A percentile compares a stretch with the other conserved stretches of the same genome.
These are phyloP conservation scores for Drosophila cracens DNA, from an alignment of 2,888 invertebrate genomes.

Conservation along the genomic window DNA sequence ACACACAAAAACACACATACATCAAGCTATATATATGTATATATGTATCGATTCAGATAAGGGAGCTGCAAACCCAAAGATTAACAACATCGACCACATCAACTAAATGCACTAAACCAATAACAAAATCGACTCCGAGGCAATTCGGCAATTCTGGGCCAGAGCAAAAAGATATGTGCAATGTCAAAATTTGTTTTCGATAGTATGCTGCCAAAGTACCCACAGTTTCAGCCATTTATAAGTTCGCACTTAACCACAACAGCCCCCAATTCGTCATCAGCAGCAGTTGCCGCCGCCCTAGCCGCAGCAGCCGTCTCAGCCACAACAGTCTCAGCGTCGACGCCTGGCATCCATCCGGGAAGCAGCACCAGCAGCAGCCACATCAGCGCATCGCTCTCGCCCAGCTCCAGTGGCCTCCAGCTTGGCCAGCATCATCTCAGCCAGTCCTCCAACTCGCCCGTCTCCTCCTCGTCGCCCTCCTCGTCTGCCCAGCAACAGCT, in stretches of 20 bases:
- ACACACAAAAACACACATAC: slow-evolving; percentile 18
- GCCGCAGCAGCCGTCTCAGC: slow-evolving; percentile 83
- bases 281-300: slow-evolving; percentile 88
- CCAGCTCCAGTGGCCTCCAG: slow-evolving; percentile 69
- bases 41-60: slow-evolving; percentile 22
- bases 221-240: slow-evolving; percentile 88
- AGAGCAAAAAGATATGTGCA: slow-evolving; percentile 86
- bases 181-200: slow-evolving; percentile 99
- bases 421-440: slow-evolving; percentile 73
- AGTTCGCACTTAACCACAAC: slow-evolving; percentile 85
- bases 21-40: slow-evolving; percentile 15
- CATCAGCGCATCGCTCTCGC: slow-evolving; percentile 76
- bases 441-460: slow-evolving; percentile 84
- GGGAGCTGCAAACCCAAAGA: slow-evolving; percentile 12
- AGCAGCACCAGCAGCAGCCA: slow-evolving; percentile 84
- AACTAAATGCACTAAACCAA: slow-evolving; percentile 30
- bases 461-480: slow-evolving; percentile 84
- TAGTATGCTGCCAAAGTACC: slow-evolving; percentile 98
- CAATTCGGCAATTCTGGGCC: slow-evolving; percentile 69
- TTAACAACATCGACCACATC: slow-evolving; percentile 33
- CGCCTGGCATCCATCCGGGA: slow-evolving; percentile 66
- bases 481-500: slow-evolving; percentile 76
- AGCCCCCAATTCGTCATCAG: slow-evolving; percentile 88
- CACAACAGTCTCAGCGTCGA: slow-evolving; percentile 78
- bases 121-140: slow-evolving; percentile 38